Base-by-base conservation (phyloP, 2,113 vertebrate species). In the Tachuris rubrigastra region DNA sequence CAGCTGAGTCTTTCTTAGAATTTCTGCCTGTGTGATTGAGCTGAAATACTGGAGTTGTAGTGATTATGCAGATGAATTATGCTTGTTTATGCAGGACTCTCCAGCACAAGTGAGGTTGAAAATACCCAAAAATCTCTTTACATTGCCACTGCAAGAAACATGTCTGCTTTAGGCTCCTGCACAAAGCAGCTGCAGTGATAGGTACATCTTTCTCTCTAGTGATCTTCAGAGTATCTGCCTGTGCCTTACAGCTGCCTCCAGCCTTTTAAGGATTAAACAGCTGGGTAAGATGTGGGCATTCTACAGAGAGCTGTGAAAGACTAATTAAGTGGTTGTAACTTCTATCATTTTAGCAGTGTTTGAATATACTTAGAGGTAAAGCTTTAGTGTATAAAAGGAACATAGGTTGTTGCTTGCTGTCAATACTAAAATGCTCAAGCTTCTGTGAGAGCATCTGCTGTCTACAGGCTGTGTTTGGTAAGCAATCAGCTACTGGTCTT, bases 1-100 rank as follows among this genome's bases (percentile, higher is more conserved):
- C 73, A 63, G 77, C 73, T 85, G 41, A 85, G 11, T 65, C 44
- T 72, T 41, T 75, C 80, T 93, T 84, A 73, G n/a, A 93, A 73
- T 60, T 3, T 1, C 46, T 69, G 79, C 39, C 55, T 62, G 2
- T 62, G 76, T 81, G 73, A 69, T 35, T 62, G 65, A 94, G 55
- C 80, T 85, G 72, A 60, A 89, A 84, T 52, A 69, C 39, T 69
- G 47, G 42, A 39, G 18, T 63, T 89, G 47, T 46, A 27, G 42
- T 77, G 65, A 71, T 84, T 81, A 74, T 35, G 39, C 5, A 12
- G 81, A 39, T 75, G 52, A 78, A 42, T 67, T 49, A 39, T 71
- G 39, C 33, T 42, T 75, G 60, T 87, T 89, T 87, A 59, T 10
- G 13, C 33, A 78, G 60, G 52, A 81, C 77, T 81, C 55, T 71